phyloP scores from a whole-genome alignment of 2,797 vertebrate species.

The Hippoglossus hippoglossus region DNA sequence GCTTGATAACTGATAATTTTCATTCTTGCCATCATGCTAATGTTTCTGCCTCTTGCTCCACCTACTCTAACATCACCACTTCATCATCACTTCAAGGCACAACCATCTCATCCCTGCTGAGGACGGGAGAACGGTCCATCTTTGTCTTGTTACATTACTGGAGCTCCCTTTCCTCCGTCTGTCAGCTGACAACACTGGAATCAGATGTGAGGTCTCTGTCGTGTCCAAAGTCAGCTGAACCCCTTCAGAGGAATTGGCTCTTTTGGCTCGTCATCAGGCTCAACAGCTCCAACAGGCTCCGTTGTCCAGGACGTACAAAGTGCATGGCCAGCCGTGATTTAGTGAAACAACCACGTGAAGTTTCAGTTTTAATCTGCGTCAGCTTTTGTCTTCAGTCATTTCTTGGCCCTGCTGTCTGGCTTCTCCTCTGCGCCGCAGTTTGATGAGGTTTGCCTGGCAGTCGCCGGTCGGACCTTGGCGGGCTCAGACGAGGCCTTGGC shows the following conservation, averaged over 20 bases:
- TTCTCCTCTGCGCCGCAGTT: conserved; percentile 33
- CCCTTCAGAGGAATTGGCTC: conserved; percentile 11
- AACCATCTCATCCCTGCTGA: conserved; percentile 15
- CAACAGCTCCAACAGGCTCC: conserved; percentile 16
- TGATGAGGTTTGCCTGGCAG: conserved; percentile 51
- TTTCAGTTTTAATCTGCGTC: conserved; percentile 22
- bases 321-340: conserved; percentile 5
- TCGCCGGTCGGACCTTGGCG: conserved; percentile 51
- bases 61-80: not conserved
- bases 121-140: conserved; percentile 2
- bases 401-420: conserved; percentile 35
- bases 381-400: conserved; percentile 35
- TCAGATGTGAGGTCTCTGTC: conserved; percentile 10
- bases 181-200: conserved; percentile 23
- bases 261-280: conserved; percentile 10
- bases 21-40: not conserved
- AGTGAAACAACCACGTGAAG: conserved; percentile 5
- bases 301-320: conserved; percentile 18
- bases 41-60: not conserved
- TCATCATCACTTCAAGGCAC: conserved; percentile 47
- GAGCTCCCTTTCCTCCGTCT: conserved; percentile 6
- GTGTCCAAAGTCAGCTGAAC: conserved; percentile 6
- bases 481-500: conserved; percentile 35
- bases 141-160: not conserved
- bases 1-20: not conserved